phyloP scores from a whole-genome alignment of 2,888 invertebrate species.

The Ctena decussata region DNA sequence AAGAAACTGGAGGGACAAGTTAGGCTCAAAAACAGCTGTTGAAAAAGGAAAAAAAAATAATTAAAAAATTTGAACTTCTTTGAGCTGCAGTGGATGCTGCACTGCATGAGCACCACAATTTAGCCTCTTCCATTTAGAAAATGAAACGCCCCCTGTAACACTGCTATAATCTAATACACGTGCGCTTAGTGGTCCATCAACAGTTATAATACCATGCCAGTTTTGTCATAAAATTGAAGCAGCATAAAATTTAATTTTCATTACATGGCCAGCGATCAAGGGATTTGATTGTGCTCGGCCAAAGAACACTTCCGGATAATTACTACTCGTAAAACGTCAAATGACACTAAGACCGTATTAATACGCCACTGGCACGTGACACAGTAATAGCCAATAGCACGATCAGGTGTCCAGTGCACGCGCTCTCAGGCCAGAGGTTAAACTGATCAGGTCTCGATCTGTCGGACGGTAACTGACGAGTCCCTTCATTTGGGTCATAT shows the following conservation, averaged over 20 bases:
- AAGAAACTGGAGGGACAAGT: too few relatives aligned
- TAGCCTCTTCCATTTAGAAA: too few relatives aligned
- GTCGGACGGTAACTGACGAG: neutral
- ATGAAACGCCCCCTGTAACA: too few relatives aligned
- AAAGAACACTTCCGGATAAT: slow-evolving; percentile 36
- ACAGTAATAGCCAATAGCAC: slow-evolving; percentile 9
- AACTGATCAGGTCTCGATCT: neutral
- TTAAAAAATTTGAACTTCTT: too few relatives aligned
- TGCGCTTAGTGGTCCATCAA: neutral
- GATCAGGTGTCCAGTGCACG: slow-evolving; percentile 52
- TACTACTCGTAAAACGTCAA: slow-evolving; percentile 27
- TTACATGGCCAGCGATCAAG: slow-evolving; percentile 30
- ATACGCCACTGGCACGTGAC: slow-evolving; percentile 49
- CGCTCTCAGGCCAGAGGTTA: slow-evolving; percentile 40
- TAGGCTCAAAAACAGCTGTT: too few relatives aligned
- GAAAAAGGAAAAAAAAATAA: too few relatives aligned
- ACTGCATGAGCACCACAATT: too few relatives aligned
- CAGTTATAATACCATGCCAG: neutral
- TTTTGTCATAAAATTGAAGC: slow-evolving; percentile 2
- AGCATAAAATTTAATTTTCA: slow-evolving; percentile 19
- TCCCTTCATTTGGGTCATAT: neutral
- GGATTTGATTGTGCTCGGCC: neutral
- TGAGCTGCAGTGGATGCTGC: too few relatives aligned
- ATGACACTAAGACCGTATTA: slow-evolving; percentile 50
- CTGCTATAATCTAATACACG: neutral